Evolutionary conservation across 1,140 invertebrate genomes (phyloP).

Genomic region (Hesperophylax magnus): DNA sequence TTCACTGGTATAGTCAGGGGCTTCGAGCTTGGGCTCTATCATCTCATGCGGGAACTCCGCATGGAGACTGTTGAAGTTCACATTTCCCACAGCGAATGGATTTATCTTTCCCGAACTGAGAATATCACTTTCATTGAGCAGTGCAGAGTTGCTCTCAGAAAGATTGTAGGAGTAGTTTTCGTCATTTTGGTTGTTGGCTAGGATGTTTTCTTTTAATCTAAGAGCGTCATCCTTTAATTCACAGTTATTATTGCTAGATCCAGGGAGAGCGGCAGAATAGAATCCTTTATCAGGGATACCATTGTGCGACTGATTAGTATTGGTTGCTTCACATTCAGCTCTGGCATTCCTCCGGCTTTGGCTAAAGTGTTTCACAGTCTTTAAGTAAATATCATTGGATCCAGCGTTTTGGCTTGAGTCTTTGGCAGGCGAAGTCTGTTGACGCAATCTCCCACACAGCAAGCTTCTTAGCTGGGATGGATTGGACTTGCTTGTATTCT

Average conservation of each 20-base stretch:
- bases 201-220: constrained; percentile 54
- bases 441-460: constrained; percentile 70
- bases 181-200: constrained; percentile 52
- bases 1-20: constrained; percentile 57
- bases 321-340: constrained; percentile 42
- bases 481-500: constrained; percentile 70
- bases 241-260: constrained; percentile 52
- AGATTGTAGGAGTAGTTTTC: constrained; percentile 52
- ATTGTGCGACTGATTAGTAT: constrained; percentile 48
- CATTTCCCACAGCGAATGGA: constrained; percentile 55
- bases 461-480: constrained; percentile 71
- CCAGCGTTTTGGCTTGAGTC: constrained; percentile 71
- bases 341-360: constrained; percentile 49
- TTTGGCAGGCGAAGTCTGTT: constrained; percentile 71
- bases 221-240: constrained; percentile 54
- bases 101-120: constrained; percentile 51
- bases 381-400: constrained; percentile 67
- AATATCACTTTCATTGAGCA: constrained; percentile 52
- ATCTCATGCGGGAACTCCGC: constrained; percentile 54
- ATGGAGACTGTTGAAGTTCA: constrained; percentile 40
- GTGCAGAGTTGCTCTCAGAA: constrained; percentile 47
- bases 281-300: constrained; percentile 46
- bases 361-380: constrained; percentile 59
- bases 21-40: constrained; percentile 57
- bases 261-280: constrained; percentile 32